A percentile compares a stretch with the other conserved stretches of the same genome.
These are phyloP conservation scores for Dryadula phaetusa DNA, from an alignment of 2,888 invertebrate species.

Conservation along the genomic window DNA sequence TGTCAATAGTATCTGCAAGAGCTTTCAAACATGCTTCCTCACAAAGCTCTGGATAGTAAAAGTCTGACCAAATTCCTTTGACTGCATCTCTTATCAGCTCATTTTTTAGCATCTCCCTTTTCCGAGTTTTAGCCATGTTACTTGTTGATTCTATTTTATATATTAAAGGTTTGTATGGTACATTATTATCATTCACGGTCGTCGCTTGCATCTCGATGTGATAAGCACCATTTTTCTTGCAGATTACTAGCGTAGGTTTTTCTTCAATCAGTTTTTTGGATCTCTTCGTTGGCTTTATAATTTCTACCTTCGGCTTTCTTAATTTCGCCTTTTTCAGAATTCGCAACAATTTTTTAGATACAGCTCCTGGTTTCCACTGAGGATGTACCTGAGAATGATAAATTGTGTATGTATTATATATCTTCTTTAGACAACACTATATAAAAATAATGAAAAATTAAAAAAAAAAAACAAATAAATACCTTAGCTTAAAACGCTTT, in stretches of 20 bases:
- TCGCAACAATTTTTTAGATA: conserved; percentile 65
- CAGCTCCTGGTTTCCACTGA: conserved; percentile 76
- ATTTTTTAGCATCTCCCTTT: conserved; percentile 52
- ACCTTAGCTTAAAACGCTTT: background rate
- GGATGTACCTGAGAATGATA: conserved; percentile 56
- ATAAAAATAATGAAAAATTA: background rate
- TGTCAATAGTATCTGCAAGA: conserved; percentile 62
- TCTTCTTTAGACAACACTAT: background rate
- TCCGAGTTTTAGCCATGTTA: conserved; percentile 58
- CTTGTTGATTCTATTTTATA: conserved; percentile 64
- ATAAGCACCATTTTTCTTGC: conserved; percentile 68
- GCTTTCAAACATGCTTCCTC: conserved; percentile 60
- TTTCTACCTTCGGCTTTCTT: conserved; percentile 47
- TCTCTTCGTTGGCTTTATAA: conserved; percentile 54
- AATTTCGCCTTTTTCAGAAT: conserved; percentile 63
- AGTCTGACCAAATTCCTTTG: conserved; percentile 58
- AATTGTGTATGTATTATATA: conserved; percentile 5
- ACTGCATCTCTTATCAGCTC: conserved; percentile 55
- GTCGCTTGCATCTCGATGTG: conserved; percentile 65
- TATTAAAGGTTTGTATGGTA: conserved; percentile 59
- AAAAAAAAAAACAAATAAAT: conserved; percentile 6
- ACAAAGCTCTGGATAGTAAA: conserved; percentile 63
- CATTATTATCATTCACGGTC: conserved; percentile 48
- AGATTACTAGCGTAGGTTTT: conserved; percentile 66
- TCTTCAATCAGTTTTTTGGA: conserved; percentile 58